These are phyloP conservation scores for Actinia equina DNA, from an alignment of 64 coral and sea anemone genomes.

Conservation along the genomic window DNA sequence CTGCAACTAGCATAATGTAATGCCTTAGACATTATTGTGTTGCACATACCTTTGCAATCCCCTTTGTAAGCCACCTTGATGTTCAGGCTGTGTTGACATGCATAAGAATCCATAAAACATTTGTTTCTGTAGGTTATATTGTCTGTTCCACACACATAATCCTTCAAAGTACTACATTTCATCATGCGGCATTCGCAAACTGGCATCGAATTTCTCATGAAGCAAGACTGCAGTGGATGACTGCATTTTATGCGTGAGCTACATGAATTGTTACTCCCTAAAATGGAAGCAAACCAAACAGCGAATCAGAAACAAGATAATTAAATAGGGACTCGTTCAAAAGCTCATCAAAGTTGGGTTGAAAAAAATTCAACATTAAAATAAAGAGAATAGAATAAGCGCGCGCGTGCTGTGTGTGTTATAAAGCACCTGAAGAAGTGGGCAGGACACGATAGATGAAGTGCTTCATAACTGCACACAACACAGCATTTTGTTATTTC, in stretches of 20 bases:
- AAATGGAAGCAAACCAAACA: background rate
- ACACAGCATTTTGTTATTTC: too few relatives aligned
- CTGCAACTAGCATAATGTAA: background rate
- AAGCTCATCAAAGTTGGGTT: too few relatives aligned
- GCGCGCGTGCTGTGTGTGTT: too few relatives aligned
- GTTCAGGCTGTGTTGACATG: constrained; percentile 28
- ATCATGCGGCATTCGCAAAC: background rate
- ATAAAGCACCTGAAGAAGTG: too few relatives aligned
- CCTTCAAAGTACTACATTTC: constrained; percentile 1
- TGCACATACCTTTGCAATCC: background rate
- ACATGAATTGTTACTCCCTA: background rate
- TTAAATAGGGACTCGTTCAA: too few relatives aligned
- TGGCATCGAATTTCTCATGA: constrained; percentile 4
- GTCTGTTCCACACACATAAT: constrained; percentile 53
- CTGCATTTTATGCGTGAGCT: constrained; percentile 10
- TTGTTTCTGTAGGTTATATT: constrained; percentile 36
- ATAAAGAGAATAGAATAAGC: too few relatives aligned
- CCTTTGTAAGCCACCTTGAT: constrained; percentile 33
- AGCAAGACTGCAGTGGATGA: constrained; percentile 28
- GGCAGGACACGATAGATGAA: too few relatives aligned
- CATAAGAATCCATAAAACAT: constrained; percentile 34
- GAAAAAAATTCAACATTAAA: too few relatives aligned
- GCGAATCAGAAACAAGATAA: background rate
- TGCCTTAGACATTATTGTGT: background rate
- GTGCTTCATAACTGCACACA: too few relatives aligned